phyloP scores from a whole-genome alignment of 2,797 vertebrate species.

The Spatula versicolor region DNA sequence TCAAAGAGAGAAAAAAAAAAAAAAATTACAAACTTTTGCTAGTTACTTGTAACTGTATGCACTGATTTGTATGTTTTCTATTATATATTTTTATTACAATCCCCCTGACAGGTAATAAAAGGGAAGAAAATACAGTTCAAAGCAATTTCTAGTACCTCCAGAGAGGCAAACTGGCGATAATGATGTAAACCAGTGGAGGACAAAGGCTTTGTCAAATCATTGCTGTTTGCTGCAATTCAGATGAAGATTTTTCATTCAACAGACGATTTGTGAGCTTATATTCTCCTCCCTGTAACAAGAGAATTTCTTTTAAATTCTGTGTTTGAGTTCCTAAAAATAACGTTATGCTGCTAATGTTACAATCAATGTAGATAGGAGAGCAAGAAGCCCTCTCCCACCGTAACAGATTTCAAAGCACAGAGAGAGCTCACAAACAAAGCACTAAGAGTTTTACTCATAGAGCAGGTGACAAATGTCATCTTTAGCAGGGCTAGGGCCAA shows the following conservation, averaged over 20 bases:
- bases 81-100: slow-evolving; percentile 17
- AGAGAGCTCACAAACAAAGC: background rate
- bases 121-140: slow-evolving; percentile 56
- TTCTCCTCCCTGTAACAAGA: slow-evolving; percentile 74
- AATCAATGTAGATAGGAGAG: background rate
- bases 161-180: background rate
- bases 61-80: background rate
- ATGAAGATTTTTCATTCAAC: slow-evolving; percentile 73
- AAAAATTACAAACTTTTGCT: slow-evolving; percentile 21
- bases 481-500: background rate
- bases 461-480: background rate
- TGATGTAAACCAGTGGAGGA: slow-evolving; percentile 13
- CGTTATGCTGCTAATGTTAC: slow-evolving; percentile 72
- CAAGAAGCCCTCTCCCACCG: background rate
- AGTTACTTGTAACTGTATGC: slow-evolving; percentile 1
- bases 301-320: slow-evolving; percentile 71
- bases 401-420: background rate
- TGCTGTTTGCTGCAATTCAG: slow-evolving; percentile 70
- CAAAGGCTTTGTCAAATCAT: slow-evolving; percentile 74
- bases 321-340: slow-evolving; percentile 76
- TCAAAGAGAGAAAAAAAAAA: slow-evolving; percentile 4
- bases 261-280: slow-evolving; percentile 58
- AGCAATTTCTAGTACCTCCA: slow-evolving; percentile 65
- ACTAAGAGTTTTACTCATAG: background rate
- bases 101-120: slow-evolving; percentile 63